Base-by-base conservation (phyloP, 2,113 vertebrate genomes). In the Ameiurus melas region DNA sequence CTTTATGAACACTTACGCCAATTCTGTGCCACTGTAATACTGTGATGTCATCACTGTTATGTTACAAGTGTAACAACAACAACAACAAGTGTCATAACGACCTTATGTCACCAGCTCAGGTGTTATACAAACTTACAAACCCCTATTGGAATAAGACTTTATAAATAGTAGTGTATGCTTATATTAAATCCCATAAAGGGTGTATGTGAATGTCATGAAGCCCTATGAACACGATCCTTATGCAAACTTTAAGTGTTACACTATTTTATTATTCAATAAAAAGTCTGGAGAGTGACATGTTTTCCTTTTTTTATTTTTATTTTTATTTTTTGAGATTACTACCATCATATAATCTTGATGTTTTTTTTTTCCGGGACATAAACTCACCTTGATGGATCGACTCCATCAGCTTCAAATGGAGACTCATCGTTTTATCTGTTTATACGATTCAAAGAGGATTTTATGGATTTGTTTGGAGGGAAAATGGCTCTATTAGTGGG, bases 401-500 rank as follows among this genome's bases (percentile, higher is more conserved):
- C 87, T 68, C 81, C 84, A 68, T 77, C 58, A 58, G 51, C 77
- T 70, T 84, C 66, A 70, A 78, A 83, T 14, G 30, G 43, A 47
- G 75, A 64, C 66, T 70, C n/a, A 27, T 73, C 13, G 47, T 84
- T 71, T 77, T n/a, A 82, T 79, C 58, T 60, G 51, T 87, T 55
- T 78, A 30, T 64, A 5, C n/a, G 39, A 80, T 25, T 79, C 27
- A 4, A 30, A 60, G 73, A 33, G 73, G 85, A 13, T 66, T 78
- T 86, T 33, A 66, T 66, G 73, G 57, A 68, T 80, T 66, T 1
- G 43, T 68, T 80, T 17, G 20, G 47, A 70, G 60, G 47, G 57
- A 68, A 70, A 87, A 81, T 81, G 62, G 5, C 80, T 62, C 85
- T 53, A 66, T 85, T 89, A 82, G 82, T 55, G 57, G 39, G 27